Percentiles rank a stretch among this genome's conserved stretches.
These are phyloP conservation scores for Pagrus major DNA, from an alignment of 2,113 vertebrate genomes.

Conservation along the genomic window DNA sequence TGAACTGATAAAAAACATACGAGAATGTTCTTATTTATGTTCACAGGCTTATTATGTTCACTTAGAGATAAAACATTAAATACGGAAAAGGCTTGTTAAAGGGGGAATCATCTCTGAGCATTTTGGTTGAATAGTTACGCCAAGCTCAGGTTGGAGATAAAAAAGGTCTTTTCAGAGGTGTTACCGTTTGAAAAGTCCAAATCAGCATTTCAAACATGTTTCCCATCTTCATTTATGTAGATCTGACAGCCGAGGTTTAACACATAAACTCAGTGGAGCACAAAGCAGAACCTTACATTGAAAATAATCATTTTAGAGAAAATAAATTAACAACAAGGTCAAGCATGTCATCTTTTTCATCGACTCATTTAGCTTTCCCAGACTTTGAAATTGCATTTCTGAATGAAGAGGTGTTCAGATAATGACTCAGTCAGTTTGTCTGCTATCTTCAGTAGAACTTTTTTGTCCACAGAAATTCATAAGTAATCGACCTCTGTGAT, in stretches of 20 bases:
- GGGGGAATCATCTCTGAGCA: background rate
- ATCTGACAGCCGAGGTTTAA: conserved; percentile 11
- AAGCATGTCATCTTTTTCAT: background rate
- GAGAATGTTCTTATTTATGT: background rate
- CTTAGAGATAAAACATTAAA: background rate
- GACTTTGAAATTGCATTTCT: background rate
- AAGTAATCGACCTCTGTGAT: background rate
- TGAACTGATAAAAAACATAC: background rate
- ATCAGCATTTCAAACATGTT: background rate
- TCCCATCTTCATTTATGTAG: background rate
- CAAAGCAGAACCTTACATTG: background rate
- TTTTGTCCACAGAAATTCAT: background rate
- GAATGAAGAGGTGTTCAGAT: background rate
- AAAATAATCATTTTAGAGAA: no score
- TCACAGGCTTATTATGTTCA: background rate
- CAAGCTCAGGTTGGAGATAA: background rate
- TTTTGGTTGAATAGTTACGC: background rate
- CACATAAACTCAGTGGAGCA: background rate
- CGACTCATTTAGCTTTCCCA: background rate
- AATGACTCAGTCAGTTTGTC: background rate
- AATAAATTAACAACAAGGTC: background rate
- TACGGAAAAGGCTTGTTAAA: background rate
- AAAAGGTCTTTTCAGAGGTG: background rate
- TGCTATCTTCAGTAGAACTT: background rate
- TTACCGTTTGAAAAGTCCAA: background rate